Conservation (phyloP, 2,797 vertebrate species). For the Diglossa cyanea region DNA sequence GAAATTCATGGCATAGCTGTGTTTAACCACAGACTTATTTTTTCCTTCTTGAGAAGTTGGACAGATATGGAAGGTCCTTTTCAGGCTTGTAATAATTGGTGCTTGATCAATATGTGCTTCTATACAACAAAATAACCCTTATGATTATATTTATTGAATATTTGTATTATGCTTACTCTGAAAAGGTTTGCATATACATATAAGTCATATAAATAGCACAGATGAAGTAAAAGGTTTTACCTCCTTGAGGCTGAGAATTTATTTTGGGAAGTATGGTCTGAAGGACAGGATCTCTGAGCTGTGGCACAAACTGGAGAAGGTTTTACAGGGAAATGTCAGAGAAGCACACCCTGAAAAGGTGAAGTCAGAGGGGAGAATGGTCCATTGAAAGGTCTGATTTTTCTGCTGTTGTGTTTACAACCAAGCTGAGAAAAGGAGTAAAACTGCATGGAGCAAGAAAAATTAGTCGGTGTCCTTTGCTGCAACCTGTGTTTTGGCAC, state of each 20-base stretch:
- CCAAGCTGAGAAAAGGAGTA: not conserved
- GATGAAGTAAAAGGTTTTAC: not conserved
- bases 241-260: not conserved
- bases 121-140: not conserved
- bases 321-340: not conserved
- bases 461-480: not conserved
- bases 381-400: not conserved
- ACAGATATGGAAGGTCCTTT: not conserved
- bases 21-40: not conserved
- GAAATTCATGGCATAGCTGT: not conserved
- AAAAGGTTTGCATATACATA: not conserved
- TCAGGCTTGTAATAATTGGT: not conserved
- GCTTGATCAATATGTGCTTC: not conserved
- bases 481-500: not conserved
- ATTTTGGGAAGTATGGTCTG: not conserved
- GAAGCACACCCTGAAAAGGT: not conserved
- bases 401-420: not conserved
- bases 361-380: not conserved
- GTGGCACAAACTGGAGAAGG: not conserved
- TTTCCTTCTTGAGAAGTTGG: not conserved
- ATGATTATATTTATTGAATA: not conserved
- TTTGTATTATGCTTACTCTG: not conserved
- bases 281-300: not conserved
- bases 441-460: not conserved
- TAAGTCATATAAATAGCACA: not conserved